Percentiles rank a stretch among this genome's conserved stretches.
phyloP scores from a whole-genome alignment of 2,888 invertebrate genomes.

The Aethes cnicana region DNA sequence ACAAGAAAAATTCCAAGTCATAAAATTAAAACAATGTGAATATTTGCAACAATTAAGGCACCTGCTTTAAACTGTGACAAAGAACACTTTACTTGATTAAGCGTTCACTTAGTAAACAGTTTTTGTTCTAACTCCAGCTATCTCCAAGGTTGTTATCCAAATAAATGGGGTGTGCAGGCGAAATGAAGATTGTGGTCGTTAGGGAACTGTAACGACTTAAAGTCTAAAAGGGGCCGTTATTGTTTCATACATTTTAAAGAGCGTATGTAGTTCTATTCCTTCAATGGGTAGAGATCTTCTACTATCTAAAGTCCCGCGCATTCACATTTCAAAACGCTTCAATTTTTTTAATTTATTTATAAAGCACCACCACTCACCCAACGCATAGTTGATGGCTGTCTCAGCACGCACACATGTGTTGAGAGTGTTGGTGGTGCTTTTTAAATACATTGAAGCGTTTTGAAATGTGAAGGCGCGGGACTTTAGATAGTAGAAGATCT shows the following conservation, averaged over 20 bases:
- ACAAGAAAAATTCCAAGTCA: neutral
- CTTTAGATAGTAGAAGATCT: too few species aligned
- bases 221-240: slow-evolving; percentile 14
- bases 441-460: too few species aligned
- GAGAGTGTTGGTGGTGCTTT: too few species aligned
- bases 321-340: neutral
- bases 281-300: slow-evolving; percentile 8
- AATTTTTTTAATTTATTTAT: too few species aligned
- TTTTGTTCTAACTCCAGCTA: slow-evolving; percentile 5
- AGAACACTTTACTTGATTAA: slow-evolving; percentile 22
- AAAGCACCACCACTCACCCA: too few species aligned
- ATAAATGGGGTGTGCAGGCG: slow-evolving; percentile 22
- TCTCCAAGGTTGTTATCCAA: slow-evolving; percentile 15
- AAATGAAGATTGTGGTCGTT: slow-evolving; percentile 22
- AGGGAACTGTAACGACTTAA: slow-evolving; percentile 17
- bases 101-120: slow-evolving; percentile 9
- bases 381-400: too few species aligned
- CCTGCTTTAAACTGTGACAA: neutral
- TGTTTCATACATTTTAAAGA: too few species aligned
- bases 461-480: too few species aligned
- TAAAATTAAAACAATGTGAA: neutral
- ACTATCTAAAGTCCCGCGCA: neutral
- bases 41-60: slow-evolving; percentile 2
- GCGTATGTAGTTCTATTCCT: slow-evolving; percentile 9
- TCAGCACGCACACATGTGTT: too few species aligned